Evolutionary conservation across 2,797 vertebrate genomes (phyloP).

Genomic region (Hemitrygon akajei): DNA sequence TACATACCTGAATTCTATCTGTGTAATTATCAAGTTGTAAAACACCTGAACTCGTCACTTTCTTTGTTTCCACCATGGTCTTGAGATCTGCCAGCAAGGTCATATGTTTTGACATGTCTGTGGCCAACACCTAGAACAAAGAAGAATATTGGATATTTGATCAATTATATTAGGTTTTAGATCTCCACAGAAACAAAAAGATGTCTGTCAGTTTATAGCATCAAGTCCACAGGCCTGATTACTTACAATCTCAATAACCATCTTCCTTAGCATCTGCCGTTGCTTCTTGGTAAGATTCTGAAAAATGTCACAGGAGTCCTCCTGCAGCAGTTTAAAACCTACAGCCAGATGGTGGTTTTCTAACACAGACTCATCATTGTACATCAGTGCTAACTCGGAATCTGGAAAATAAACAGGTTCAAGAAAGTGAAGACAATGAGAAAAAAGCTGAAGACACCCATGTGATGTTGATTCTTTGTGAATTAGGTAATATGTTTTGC

Average conservation of each 20-base stretch:
- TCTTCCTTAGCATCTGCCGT: conserved; percentile 82
- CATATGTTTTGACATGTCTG: conserved; percentile 99
- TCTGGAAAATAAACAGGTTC: conserved; percentile 57
- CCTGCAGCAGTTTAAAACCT: conserved; percentile 94
- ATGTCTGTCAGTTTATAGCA: background rate
- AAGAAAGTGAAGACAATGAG: conserved; percentile 2
- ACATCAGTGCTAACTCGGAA: conserved; percentile 95
- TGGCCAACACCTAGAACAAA: conserved; percentile 78
- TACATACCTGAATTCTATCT: conserved; percentile 86
- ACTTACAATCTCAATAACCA: conserved; percentile 96
- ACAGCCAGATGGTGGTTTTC: conserved; percentile 97
- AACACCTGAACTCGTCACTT: conserved; percentile 93
- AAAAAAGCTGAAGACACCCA: background rate
- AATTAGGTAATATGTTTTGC: conserved; percentile 17
- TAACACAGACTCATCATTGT: conserved; percentile 94
- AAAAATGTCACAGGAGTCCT: conserved; percentile 96
- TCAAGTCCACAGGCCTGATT: background rate
- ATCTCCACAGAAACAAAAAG: background rate
- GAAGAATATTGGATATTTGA: conserved; percentile 10
- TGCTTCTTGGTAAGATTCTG: conserved; percentile 92
- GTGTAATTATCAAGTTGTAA: conserved; percentile 94
- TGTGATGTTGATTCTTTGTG: conserved; percentile 14
- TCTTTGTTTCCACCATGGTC: conserved; percentile 98
- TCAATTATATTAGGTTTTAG: background rate
- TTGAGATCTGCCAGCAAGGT: conserved; percentile 90